A percentile compares a stretch with the other conserved stretches of the same genome.
Conservation (phyloP, 2,113 vertebrate genomes). For the Calyptommatus sinebrachiatus region DNA sequence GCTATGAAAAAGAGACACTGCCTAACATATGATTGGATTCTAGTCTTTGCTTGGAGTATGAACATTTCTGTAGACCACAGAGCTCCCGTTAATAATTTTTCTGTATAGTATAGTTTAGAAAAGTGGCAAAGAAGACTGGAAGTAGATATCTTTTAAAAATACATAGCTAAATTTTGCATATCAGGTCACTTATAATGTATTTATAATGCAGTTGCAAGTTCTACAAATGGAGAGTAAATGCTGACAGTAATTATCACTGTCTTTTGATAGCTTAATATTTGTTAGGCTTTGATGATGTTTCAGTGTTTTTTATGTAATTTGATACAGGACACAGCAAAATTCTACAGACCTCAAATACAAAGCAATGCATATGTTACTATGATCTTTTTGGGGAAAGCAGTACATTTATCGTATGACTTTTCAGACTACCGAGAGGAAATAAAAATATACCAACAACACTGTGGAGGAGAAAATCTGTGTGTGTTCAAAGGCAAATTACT, state of each 20-base stretch:
- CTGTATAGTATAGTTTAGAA: no score
- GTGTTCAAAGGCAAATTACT: constrained; percentile 83
- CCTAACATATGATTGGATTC: no score
- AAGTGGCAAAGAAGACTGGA: no score
- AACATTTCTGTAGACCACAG: no score
- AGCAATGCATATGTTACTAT: constrained; percentile 81
- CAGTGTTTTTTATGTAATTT: constrained; percentile 17
- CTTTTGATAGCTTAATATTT: not conserved
- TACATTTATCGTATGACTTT: constrained; percentile 75
- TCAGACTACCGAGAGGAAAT: constrained; percentile 81
- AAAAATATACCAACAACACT: constrained; percentile 91
- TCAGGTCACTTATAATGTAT: no score
- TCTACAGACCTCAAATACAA: constrained; percentile 72
- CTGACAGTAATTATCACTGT: not conserved
- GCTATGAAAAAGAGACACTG: no score
- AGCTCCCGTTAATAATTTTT: no score
- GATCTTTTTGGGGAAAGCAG: constrained; percentile 85
- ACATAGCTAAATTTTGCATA: no score
- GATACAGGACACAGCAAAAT: constrained; percentile 70
- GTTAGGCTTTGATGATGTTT: not conserved
- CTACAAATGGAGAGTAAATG: not conserved
- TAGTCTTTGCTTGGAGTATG: no score
- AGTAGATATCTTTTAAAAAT: no score
- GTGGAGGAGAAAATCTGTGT: constrained; percentile 94
- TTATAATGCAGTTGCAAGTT: no score